phyloP scores from a whole-genome alignment of 1,140 invertebrate species.

The Aphaenogaster ashmeadi region DNA sequence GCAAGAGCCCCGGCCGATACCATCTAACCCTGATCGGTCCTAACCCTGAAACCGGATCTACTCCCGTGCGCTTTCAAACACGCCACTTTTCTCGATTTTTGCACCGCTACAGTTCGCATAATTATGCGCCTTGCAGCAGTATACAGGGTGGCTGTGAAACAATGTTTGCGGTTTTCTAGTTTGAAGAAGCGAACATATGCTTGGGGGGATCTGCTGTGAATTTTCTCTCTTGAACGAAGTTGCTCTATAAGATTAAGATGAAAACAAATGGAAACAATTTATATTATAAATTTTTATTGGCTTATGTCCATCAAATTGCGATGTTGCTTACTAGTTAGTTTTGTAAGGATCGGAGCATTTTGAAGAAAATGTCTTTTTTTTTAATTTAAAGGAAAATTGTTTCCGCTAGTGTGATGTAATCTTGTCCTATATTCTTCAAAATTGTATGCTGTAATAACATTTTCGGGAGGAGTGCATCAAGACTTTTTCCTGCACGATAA shows the following conservation, averaged over 20 bases:
- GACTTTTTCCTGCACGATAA: conserved; percentile 8
- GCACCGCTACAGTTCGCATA: conserved; percentile 18
- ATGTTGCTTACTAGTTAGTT: neutral
- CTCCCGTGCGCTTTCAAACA: conserved; percentile 42
- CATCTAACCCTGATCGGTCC: conserved; percentile 63
- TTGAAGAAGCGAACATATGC: neutral
- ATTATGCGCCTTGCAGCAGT: conserved; percentile 52
- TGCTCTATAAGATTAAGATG: neutral
- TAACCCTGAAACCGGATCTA: conserved; percentile 60
- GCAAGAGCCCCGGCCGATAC: conserved; percentile 53
- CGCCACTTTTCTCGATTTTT: conserved; percentile 53
- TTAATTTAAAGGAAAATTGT: neutral
- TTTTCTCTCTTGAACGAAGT: neutral
- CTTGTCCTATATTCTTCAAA: neutral
- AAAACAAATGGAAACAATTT: neutral
- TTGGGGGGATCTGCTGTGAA: neutral
- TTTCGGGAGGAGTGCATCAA: conserved; percentile 1
- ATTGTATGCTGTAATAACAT: neutral
- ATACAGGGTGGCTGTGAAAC: conserved; percentile 4
- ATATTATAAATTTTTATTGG: neutral
- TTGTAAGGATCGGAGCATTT: neutral
- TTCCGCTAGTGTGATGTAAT: neutral
- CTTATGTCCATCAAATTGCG: neutral
- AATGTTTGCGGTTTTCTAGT: neutral
- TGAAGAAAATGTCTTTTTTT: neutral